Evolutionary conservation across 2,797 vertebrate genomes (phyloP).

Genomic region (Scolopax rusticola): DNA sequence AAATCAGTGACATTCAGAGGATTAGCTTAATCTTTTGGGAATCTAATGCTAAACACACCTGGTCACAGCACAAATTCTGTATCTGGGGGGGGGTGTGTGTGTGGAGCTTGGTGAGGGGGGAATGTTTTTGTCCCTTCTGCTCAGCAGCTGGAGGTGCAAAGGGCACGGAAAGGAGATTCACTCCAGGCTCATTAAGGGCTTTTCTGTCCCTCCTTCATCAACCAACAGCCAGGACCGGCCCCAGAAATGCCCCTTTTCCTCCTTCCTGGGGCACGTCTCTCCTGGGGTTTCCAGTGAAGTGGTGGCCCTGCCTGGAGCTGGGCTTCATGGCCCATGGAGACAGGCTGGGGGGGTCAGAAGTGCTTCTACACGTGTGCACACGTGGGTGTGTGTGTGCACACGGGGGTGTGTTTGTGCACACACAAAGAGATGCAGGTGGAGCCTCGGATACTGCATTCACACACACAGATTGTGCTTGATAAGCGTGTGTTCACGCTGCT

Average conservation of each 20-base stretch:
- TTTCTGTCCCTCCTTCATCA: background rate
- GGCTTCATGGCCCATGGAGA: background rate
- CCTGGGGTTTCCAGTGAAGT: background rate
- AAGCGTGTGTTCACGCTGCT: too few relatives aligned
- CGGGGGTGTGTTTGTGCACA: background rate
- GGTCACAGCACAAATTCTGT: background rate
- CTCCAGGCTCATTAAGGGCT: background rate
- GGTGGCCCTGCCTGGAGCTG: background rate
- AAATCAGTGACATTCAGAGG: background rate
- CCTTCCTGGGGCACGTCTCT: background rate
- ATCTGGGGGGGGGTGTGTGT: background rate
- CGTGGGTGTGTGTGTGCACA: background rate
- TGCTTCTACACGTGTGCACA: background rate
- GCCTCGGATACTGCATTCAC: background rate
- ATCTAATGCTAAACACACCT: background rate
- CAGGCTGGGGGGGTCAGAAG: background rate
- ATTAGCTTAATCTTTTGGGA: fast-evolving
- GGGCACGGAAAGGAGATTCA: background rate
- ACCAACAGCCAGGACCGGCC: background rate
- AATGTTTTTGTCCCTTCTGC: background rate
- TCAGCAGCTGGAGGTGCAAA: background rate
- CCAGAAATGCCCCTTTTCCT: background rate
- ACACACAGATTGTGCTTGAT: background rate
- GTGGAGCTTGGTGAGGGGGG: background rate
- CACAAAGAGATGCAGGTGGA: fast-evolving